phyloP scores from a whole-genome alignment of 1,140 invertebrate genomes.

The Conopomorpha cramerella region DNA sequence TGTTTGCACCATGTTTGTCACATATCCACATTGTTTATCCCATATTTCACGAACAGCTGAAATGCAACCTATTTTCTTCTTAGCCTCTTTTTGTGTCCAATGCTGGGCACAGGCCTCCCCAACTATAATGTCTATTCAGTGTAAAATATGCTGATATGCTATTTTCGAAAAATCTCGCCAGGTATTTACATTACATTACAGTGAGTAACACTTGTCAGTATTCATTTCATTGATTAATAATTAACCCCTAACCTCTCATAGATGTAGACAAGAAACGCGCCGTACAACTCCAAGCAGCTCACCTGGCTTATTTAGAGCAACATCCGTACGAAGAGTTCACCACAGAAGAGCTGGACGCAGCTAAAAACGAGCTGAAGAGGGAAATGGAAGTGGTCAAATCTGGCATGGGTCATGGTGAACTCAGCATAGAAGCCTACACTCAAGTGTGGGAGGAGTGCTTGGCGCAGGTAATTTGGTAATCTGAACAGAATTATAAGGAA shows the following conservation, averaged over 20 bases:
- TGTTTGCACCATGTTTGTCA: no score
- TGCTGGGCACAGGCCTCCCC: no score
- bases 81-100: no score
- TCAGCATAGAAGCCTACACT: constrained; percentile 87
- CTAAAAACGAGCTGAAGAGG: constrained; percentile 70
- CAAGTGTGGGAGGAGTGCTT: constrained; percentile 98
- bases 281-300: constrained; percentile 65
- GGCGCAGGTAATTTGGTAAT: constrained; percentile 73
- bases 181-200: neutral
- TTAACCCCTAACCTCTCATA: constrained; percentile 11
- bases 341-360: constrained; percentile 71
- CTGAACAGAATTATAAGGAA: no score
- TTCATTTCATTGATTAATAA: neutral
- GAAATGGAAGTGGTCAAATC: constrained; percentile 91
- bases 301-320: constrained; percentile 81
- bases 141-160: no score
- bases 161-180: neutral
- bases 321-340: constrained; percentile 81
- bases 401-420: constrained; percentile 94
- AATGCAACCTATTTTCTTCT: no score
- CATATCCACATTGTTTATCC: no score
- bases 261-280: constrained; percentile 48
- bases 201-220: neutral
- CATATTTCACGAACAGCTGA: no score
- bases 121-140: no score